phyloP scores from a whole-genome alignment of 2,888 invertebrate species.

The Pheosia tremula region DNA sequence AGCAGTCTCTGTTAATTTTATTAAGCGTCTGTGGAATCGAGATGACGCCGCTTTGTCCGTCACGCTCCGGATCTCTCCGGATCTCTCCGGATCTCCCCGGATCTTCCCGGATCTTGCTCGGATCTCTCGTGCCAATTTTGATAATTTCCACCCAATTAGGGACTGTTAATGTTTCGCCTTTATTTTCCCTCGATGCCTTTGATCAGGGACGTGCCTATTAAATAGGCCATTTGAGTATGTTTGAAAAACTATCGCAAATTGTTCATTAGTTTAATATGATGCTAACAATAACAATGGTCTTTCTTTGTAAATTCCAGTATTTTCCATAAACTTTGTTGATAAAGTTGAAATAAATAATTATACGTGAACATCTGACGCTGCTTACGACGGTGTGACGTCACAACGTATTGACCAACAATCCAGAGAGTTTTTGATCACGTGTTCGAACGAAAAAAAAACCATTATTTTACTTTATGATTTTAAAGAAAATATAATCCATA shows the following conservation, averaged over 20 bases:
- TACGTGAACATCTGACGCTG: no score
- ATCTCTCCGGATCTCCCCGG: conserved; percentile 4
- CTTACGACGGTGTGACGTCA: no score
- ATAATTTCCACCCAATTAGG: conserved; percentile 1
- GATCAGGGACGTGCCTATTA: neutral
- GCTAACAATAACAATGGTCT: no score
- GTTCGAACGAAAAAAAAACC: no score
- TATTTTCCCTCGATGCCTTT: neutral
- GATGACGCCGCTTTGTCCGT: neutral
- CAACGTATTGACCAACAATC: no score
- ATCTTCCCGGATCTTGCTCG: neutral
- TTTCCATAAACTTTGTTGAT: no score
- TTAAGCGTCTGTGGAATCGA: neutral
- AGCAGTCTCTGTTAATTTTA: neutral
- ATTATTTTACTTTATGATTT: no score
- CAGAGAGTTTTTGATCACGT: no score
- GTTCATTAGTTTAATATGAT: no score
- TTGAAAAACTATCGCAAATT: neutral
- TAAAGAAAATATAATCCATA: no score
- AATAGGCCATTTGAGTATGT: neutral
- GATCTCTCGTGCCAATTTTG: neutral
- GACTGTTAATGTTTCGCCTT: neutral
- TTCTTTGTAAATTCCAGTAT: no score
- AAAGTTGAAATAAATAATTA: no score
- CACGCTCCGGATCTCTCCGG: neutral